Evolutionary conservation across 2,113 vertebrate species (phyloP).

Genomic region (Tragelaphus scriptus): DNA sequence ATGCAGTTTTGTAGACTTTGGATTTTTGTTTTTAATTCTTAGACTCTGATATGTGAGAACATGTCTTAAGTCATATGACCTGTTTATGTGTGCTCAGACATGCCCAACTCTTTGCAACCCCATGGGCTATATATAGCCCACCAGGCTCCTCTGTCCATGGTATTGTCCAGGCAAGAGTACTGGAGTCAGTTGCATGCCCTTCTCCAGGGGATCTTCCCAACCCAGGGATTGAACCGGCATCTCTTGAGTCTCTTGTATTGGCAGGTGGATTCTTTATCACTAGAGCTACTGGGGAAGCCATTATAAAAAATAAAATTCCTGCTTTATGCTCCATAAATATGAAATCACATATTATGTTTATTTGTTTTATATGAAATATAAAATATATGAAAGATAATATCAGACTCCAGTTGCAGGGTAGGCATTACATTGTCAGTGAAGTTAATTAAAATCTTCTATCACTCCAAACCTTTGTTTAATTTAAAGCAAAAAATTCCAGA

Average conservation of each 20-base stretch:
- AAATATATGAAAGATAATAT: background rate
- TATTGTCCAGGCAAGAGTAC: background rate
- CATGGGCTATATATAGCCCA: background rate
- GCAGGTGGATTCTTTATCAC: background rate
- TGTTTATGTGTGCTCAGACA: background rate
- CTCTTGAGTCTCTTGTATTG: background rate
- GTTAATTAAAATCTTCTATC: conserved; percentile 26
- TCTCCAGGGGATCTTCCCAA: background rate
- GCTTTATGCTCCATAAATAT: conserved; percentile 4
- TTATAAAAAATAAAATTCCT: background rate
- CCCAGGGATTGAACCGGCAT: background rate
- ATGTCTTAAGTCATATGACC: background rate
- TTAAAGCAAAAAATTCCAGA: conserved; percentile 11
- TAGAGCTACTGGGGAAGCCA: background rate
- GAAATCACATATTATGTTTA: background rate
- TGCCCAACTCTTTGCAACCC: background rate
- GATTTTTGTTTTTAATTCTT: conserved; percentile 20
- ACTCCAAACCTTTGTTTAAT: background rate
- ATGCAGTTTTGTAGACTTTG: background rate
- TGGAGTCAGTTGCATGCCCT: background rate
- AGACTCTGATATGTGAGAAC: background rate
- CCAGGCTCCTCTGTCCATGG: background rate
- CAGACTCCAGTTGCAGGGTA: background rate
- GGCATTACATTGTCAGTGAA: background rate
- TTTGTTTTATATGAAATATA: background rate